Conservation (phyloP, 2,797 vertebrate genomes). For the Phyllotis vaccarum region DNA sequence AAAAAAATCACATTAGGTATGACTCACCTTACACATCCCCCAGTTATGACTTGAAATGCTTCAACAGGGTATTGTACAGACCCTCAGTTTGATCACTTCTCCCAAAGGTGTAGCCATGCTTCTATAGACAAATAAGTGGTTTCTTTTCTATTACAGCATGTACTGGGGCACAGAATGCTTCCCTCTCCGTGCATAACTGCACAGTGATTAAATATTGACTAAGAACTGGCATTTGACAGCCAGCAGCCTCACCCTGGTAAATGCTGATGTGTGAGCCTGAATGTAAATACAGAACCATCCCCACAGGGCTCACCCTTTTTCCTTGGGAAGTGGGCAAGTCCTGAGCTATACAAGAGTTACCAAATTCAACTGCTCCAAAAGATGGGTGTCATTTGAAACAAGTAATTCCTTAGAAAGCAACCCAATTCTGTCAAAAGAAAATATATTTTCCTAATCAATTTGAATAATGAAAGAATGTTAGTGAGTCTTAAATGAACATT, state of each 20-base stretch:
- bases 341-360: background rate
- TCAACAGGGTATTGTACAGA: background rate
- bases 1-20: conserved; percentile 21
- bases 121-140: conserved; percentile 56
- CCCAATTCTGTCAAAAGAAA: conserved; percentile 60
- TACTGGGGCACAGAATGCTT: conserved; percentile 58
- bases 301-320: background rate
- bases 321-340: background rate
- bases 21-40: background rate
- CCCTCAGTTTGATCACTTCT: conserved; percentile 44
- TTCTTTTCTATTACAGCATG: conserved; percentile 48
- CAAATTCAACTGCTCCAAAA: background rate
- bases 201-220: conserved; percentile 79
- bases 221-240: conserved; percentile 71
- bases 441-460: conserved; percentile 64
- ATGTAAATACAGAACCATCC: conserved; percentile 43
- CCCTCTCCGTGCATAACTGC: conserved; percentile 59
- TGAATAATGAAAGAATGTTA: conserved; percentile 56
- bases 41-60: background rate
- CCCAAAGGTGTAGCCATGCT: background rate
- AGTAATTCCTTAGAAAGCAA: conserved; percentile 61
- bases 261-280: conserved; percentile 19
- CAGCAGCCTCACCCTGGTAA: conserved; percentile 50
- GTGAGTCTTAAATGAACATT: conserved; percentile 29
- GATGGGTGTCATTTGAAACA: conserved; percentile 56